Base-by-base conservation (phyloP, 2,888 invertebrate species). In the Octodonta nipae region DNA sequence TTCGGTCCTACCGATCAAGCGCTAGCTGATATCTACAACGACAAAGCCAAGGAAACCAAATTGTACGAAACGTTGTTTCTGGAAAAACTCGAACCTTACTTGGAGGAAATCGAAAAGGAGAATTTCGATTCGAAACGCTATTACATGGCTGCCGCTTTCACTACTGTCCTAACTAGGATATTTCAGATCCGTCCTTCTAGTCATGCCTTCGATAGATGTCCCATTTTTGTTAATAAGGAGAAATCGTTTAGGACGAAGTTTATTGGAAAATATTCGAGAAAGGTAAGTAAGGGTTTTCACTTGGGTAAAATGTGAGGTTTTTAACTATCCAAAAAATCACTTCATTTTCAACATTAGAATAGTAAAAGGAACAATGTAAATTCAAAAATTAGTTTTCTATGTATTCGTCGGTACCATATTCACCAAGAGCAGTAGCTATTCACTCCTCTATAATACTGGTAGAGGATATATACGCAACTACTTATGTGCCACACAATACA, bases 1-100 rank as follows among this genome's bases (percentile, higher is more conserved):
- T 93, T 85, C 63, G 93, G 92, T 1, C 87, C 89, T 1, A 71
- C 76, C 13, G 89, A 89, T 64, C 69, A 73, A 37, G 73, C 81
- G 44, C 67, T 88, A 3, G 75, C 80, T 47, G 79, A 83, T 55
- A 80, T 84, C 41, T 78, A 78, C 53, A 73, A 78, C 35, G 88
- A 91, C 55, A 80, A 78, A 59, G 63, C 66, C 34, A 78, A 78
- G 56, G 88, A 89, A 59, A 32, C 32, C 34, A 75, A 74, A 56
- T 71, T 83, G 32, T 75, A 82, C 40, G 85, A 86, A 55, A 72
- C 69, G 40, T 70, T 78, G 40, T 67, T 87, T 24, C 58, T 78
- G 52, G 79, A 80, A 29, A 77, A 78, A 55, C 62, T 85, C 46
- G 81, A 82, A 48, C 69, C 70, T 28, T 71, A 72, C 49, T 59